Evolutionary conservation across 92 coral and sea anemone genomes (phyloP), one percentile per base, ranked within the genome.

Genomic region (Parazoanthus swiftii): DNA sequence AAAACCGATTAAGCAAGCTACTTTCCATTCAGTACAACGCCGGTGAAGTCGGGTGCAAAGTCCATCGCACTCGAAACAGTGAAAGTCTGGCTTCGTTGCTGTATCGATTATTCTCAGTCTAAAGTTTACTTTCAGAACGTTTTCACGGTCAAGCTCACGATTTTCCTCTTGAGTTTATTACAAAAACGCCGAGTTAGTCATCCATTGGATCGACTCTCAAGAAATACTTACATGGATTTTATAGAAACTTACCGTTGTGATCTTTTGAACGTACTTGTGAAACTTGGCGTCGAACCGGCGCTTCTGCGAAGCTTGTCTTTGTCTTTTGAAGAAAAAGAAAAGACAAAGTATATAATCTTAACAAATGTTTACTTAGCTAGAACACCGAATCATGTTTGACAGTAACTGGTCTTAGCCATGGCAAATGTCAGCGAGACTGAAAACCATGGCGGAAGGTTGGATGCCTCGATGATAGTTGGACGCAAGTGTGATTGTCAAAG

Each of bases 261-360:
- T 91, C 88, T 95, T 90, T 81, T 97, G 98, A 46, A 95, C 90
- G 82, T 89, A 97, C 90, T 91, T 95, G 91, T 92, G 98, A 88
- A 97, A 95, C 89, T 93, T 91, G 50, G 92, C 95, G 77, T 97
- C 97, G 13, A 82, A 67, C 26, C 99, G 98, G 70, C 94, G 93
- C 65, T 82, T 93, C 51, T 90, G 87, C 21, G 59, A 43, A 11
- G 59, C 79, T 46, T 84, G 79, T n/a, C 79, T 71, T 29, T 84
- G 87, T 36, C 87, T 84, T 82, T 84, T n/a, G 79, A 83, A 84
- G 26, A 5, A 46, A 21, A 71, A 25, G 70, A 84, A 35, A 5
- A 36, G 80, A 51, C 37, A 36, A 76, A 76, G 6, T 7, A 25
- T 43, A 48, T 13, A 29, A 29, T 29, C 39, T 43, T 26, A 71